These are phyloP conservation scores for Drosophila bunnanda DNA, from an alignment of 2,888 invertebrate genomes.

Conservation along the genomic window DNA sequence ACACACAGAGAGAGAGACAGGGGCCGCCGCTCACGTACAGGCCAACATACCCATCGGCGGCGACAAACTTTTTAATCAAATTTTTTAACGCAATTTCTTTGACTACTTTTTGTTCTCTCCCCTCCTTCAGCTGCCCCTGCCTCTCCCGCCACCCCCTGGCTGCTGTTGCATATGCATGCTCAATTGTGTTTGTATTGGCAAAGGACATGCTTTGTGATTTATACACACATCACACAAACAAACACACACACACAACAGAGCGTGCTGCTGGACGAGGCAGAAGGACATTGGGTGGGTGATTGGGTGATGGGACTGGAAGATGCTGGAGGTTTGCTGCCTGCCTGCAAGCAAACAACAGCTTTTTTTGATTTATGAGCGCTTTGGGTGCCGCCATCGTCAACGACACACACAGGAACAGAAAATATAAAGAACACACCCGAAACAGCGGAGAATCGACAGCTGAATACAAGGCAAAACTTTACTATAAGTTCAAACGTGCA, in stretches of 20 bases:
- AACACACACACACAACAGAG: constrained; percentile 20
- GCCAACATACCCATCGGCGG: constrained; percentile 44
- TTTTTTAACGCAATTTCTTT: constrained; percentile 77
- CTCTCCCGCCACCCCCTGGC: constrained; percentile 18
- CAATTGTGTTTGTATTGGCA: constrained; percentile 76
- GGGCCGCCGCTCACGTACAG: constrained; percentile 9
- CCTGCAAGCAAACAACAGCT: constrained; percentile 74
- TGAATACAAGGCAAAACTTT: constrained; percentile 65
- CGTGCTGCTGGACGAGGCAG: background rate
- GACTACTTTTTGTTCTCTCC: constrained; percentile 55
- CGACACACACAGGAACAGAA: constrained; percentile 12
- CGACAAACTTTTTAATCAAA: constrained; percentile 80
- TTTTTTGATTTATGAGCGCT: constrained; percentile 79
- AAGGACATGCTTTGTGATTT: constrained; percentile 80
- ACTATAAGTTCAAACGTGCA: constrained; percentile 53
- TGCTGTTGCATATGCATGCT: constrained; percentile 68
- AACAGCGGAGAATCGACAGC: constrained; percentile 47
- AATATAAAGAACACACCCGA: constrained; percentile 36
- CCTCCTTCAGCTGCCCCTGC: background rate
- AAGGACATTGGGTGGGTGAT: background rate
- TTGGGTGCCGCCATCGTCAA: constrained; percentile 62
- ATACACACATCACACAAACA: constrained; percentile 72
- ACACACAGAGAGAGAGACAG: constrained; percentile 16
- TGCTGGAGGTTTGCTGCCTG: constrained; percentile 26
- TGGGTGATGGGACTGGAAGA: background rate